A percentile compares a stretch with the other conserved stretches of the same genome.
Evolutionary conservation across 2,113 vertebrate genomes (phyloP).

Genomic region (Ctenomys sociabilis): DNA sequence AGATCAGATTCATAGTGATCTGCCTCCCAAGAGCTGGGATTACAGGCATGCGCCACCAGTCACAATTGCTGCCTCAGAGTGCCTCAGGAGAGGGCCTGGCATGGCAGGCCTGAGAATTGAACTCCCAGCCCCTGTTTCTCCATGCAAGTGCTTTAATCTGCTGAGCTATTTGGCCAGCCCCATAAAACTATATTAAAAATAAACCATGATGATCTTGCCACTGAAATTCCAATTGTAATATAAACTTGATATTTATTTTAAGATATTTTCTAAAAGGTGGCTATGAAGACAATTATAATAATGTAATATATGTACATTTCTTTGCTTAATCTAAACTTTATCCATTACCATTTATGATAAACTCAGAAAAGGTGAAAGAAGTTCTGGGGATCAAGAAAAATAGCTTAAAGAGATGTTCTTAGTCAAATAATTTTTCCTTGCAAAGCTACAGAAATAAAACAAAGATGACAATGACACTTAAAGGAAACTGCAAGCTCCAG

Average conservation of each 20-base stretch:
- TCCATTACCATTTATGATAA: neutral
- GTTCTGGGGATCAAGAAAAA: neutral
- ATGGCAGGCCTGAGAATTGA: no score
- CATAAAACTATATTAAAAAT: neutral
- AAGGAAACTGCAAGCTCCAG: neutral
- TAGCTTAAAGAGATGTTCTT: neutral
- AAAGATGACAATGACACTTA: neutral
- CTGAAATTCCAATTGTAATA: conserved; percentile 39
- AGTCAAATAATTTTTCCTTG: neutral
- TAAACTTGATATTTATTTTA: neutral
- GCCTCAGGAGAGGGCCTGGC: no score
- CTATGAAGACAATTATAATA: neutral
- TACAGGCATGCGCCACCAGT: no score
- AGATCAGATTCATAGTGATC: no score
- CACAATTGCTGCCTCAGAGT: no score
- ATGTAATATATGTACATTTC: neutral
- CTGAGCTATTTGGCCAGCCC: no score
- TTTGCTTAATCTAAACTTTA: neutral
- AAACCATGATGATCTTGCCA: neutral
- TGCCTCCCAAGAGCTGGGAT: no score
- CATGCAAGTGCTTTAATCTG: no score
- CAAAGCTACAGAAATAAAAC: neutral
- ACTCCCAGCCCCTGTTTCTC: no score
- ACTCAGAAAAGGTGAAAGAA: neutral
- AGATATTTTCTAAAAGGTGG: neutral